Base-by-base conservation (phyloP, 2,113 vertebrate species). In the Nyctereutes procyonoides region DNA sequence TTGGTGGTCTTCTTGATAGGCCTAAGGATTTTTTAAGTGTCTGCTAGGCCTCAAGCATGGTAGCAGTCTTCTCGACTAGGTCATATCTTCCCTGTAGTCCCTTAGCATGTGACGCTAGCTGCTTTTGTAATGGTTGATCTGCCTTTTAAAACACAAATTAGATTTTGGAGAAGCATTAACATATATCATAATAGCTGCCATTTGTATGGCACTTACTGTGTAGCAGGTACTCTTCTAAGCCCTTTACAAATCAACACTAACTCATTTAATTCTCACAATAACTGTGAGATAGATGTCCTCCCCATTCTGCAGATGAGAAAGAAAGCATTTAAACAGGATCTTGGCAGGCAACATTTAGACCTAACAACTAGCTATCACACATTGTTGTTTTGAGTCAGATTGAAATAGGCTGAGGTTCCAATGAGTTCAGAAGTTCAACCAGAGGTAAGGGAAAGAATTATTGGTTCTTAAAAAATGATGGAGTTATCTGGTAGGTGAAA, bases 381-480 rank as follows among this genome's bases (percentile, higher is more conserved):
- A 24, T 92, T 38, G 35, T 84, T 95, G 20, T 77, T 91, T 95
- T 91, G 1, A 74, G 71, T 79, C 9, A 88, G 28, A 79, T 51
- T 88, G 67, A 93, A 79, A 14, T 90, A 91, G 43, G 35, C 35
- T 55, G 35, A 74, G 62, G 48, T 93, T 82, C 69, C 19, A 58
- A 35, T n/a, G 51, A 74, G 12, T 96, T 88, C 1, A n/a, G 17
- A 88, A 90, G 76, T 43, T 43, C 43, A 43, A 43, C 43, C 43
- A 43, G 43, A 43, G 6, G 43, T 43, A 43, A 14, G 55, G 48
- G 32, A 74, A 65, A 76, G 65, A 74, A 74, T 91, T 58, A 24
- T 9, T 88, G n/a, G 7, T 96, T 95, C 20, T 88, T 93, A 93
- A 95, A 96, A 96, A 73, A 51, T 95, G 74, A 38, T 86, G 51